Percentiles rank a stretch among this genome's conserved stretches.
Evolutionary conservation across 2,888 invertebrate species (phyloP).

Genomic region (Ptilodon capucinus): DNA sequence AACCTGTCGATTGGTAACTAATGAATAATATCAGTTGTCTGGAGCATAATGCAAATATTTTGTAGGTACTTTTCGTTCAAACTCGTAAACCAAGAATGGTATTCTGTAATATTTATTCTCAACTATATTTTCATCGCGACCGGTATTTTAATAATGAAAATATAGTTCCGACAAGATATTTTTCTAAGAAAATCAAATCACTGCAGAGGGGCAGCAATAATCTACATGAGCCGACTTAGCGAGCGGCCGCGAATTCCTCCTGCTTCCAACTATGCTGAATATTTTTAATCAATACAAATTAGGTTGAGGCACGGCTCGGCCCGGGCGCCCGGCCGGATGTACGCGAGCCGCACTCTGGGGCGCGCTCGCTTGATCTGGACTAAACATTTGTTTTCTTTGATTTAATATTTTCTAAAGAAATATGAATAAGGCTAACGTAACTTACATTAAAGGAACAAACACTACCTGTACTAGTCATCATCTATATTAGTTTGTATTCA

Average conservation of each 20-base stretch:
- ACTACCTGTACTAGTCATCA: too few relatives aligned
- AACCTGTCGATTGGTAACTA: too few relatives aligned
- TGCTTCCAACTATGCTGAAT: constrained; percentile 76
- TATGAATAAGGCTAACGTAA: too few relatives aligned
- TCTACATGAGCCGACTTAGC: constrained; percentile 48
- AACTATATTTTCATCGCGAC: neutral
- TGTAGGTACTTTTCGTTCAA: too few relatives aligned
- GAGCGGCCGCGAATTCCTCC: constrained; percentile 49
- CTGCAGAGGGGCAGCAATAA: constrained; percentile 47
- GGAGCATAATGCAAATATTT: too few relatives aligned
- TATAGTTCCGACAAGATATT: constrained; percentile 34
- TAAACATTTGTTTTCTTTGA: neutral
- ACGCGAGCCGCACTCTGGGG: constrained; percentile 42
- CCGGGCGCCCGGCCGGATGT: constrained; percentile 52
- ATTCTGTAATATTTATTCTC: neutral
- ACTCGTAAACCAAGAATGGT: too few relatives aligned
- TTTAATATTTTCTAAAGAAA: neutral
- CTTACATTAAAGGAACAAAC: too few relatives aligned
- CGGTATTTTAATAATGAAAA: neutral
- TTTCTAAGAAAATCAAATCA: constrained; percentile 50
- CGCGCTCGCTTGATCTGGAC: neutral
- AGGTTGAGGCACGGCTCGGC: constrained; percentile 63
- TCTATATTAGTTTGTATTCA: too few relatives aligned
- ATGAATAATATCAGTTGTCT: too few relatives aligned
- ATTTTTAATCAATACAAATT: constrained; percentile 84